Evolutionary conservation across 2,797 vertebrate genomes (phyloP).

Genomic region (Gymnoscopelus braueri): DNA sequence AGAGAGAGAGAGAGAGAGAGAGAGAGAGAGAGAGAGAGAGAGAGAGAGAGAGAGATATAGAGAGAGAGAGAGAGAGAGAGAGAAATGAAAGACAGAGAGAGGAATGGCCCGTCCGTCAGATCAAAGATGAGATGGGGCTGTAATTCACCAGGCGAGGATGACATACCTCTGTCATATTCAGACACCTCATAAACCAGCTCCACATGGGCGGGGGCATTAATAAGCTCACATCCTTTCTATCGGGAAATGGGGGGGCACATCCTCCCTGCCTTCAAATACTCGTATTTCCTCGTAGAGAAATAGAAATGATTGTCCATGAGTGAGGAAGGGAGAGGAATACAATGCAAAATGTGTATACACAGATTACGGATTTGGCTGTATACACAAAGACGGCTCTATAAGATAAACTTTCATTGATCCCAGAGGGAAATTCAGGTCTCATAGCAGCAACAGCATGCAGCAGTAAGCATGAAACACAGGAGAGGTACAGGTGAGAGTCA

Average conservation of each 20-base stretch:
- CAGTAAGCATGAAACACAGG: no score
- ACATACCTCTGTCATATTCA: constrained; percentile 73
- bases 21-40: background rate
- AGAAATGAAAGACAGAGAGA: constrained; percentile 17
- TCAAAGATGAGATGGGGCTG: constrained; percentile 75
- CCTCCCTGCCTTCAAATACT: background rate
- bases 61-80: constrained; percentile 11
- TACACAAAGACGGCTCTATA: no score
- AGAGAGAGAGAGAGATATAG: constrained; percentile 7
- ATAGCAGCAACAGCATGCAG: no score
- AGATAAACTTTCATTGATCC: no score
- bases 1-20: constrained; percentile 9
- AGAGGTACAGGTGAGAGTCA: no score
- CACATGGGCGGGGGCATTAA: constrained; percentile 75
- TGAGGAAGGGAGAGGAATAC: no score
- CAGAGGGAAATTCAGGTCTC: no score
- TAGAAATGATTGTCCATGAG: no score
- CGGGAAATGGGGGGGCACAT: constrained; percentile 46
- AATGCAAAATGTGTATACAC: no score
- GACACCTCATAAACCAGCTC: constrained; percentile 79
- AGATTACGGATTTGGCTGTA: no score
- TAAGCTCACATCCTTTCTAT: constrained; percentile 63
- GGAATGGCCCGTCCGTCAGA: constrained; percentile 59
- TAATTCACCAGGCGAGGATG: constrained; percentile 76
- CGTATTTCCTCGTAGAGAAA: no score